Conservation (phyloP, 2,888 invertebrate genomes). For the Scelioninae gen. 2 region DNA sequence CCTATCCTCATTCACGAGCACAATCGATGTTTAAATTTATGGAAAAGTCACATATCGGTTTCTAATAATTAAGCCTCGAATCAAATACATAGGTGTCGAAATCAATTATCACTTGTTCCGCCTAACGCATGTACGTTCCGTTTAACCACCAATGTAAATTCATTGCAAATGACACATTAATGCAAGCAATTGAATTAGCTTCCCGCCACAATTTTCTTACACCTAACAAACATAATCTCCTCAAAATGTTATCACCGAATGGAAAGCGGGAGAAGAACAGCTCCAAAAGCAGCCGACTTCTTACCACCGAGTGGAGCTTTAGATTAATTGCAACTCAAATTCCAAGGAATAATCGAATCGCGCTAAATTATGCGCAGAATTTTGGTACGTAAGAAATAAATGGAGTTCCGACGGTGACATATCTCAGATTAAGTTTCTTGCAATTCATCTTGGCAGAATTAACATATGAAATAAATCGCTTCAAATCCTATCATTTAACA, state of each 20-base stretch:
- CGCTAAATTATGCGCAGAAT: conserved; percentile 38
- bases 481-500: background rate
- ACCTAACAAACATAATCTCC: conserved; percentile 23
- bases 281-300: conserved; percentile 38
- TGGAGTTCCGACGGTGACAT: conserved; percentile 34
- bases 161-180: conserved; percentile 52
- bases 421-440: conserved; percentile 42
- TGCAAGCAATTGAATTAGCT: conserved; percentile 46
- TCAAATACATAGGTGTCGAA: conserved; percentile 35
- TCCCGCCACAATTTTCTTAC: conserved; percentile 26
- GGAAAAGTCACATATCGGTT: background rate
- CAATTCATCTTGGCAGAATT: conserved; percentile 32
- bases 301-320: conserved; percentile 39
- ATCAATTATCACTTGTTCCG: conserved; percentile 55
- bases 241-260: conserved; percentile 36
- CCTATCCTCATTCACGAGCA: no score
- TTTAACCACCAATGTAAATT: conserved; percentile 57
- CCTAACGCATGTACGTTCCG: conserved; percentile 51
- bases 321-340: conserved; percentile 50
- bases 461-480: conserved; percentile 30
- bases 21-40: background rate
- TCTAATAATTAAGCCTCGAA: conserved; percentile 12
- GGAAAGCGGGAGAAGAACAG: conserved; percentile 28
- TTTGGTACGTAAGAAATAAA: conserved; percentile 45
- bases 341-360: conserved; percentile 42